A percentile compares a stretch with the other conserved stretches of the same genome.
phyloP scores from a whole-genome alignment of 2,888 invertebrate species.

The Neocrepidodera transversa region DNA sequence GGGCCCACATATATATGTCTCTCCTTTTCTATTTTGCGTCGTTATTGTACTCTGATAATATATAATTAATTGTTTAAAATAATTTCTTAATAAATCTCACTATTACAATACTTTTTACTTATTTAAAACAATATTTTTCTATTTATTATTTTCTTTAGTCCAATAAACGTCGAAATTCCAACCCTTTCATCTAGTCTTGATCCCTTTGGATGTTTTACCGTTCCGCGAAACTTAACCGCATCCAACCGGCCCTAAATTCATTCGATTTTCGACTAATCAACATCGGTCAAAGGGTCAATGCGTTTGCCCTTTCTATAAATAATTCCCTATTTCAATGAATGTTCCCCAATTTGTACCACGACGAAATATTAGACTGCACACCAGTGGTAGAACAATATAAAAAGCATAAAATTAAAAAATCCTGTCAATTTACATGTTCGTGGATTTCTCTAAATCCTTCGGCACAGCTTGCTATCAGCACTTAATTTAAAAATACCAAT shows the following conservation, averaged over 20 bases:
- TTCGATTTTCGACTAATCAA: slow-evolving; percentile 42
- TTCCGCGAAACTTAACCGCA: slow-evolving; percentile 33
- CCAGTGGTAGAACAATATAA: background rate
- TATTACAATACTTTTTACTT: too few species aligned
- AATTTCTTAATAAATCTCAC: too few species aligned
- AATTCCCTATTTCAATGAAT: slow-evolving; percentile 41
- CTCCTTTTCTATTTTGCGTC: background rate
- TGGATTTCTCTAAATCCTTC: too few species aligned
- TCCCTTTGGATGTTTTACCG: slow-evolving; percentile 16
- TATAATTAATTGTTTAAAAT: background rate
- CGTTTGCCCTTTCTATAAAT: slow-evolving; percentile 44
- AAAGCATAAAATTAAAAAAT: too few species aligned
- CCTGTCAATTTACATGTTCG: too few species aligned
- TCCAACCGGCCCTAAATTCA: slow-evolving; percentile 36
- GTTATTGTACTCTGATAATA: background rate
- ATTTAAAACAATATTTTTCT: too few species aligned
- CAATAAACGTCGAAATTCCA: too few species aligned
- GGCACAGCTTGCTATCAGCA: too few species aligned
- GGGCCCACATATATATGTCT: background rate
- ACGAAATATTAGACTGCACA: slow-evolving; percentile 39
- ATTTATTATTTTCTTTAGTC: too few species aligned
- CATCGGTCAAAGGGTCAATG: slow-evolving; percentile 49
- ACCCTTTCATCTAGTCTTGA: slow-evolving; percentile 22
- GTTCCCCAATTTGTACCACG: slow-evolving; percentile 42
- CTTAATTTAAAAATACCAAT: too few species aligned